Evolutionary conservation across 2,888 invertebrate species (phyloP).

Genomic region (Tribolium freemani): DNA sequence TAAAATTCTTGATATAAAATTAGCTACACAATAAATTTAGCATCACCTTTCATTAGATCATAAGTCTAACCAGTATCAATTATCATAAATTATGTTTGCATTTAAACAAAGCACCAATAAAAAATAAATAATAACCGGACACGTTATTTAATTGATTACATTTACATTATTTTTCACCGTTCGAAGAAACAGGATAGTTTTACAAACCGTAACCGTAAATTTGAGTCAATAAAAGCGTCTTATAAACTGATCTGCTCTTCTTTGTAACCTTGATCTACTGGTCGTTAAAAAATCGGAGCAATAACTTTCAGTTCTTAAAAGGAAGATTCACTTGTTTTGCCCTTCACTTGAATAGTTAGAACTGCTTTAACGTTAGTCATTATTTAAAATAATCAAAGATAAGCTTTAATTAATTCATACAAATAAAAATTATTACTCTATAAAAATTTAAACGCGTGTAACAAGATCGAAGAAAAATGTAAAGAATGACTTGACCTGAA

Average conservation of each 20-base stretch:
- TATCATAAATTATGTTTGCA: not conserved
- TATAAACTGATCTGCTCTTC: not conserved
- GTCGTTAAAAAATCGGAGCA: constrained; percentile 10
- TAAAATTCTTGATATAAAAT: no score
- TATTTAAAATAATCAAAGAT: no score
- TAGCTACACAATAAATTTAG: not conserved
- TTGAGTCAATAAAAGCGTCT: not conserved
- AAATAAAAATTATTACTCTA: no score
- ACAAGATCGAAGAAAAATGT: not conserved
- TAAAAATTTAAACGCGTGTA: no score
- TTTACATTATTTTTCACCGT: not conserved
- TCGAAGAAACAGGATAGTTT: not conserved
- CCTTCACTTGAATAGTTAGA: not conserved
- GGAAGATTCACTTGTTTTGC: constrained; percentile 1
- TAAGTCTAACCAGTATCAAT: not conserved
- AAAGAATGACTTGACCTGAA: not conserved
- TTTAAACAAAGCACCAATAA: not conserved
- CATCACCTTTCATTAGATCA: not conserved
- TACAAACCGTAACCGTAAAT: not conserved
- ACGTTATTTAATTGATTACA: not conserved
- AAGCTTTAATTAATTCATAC: no score
- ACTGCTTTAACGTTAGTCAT: not conserved
- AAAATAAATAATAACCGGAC: not conserved
- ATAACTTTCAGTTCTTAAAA: constrained; percentile 13
- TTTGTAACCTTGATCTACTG: constrained; percentile 24